A percentile compares a stretch with the other conserved stretches of the same genome.
Evolutionary conservation across 1,140 invertebrate species (phyloP).

Genomic region (Coenobita brevimanus): DNA sequence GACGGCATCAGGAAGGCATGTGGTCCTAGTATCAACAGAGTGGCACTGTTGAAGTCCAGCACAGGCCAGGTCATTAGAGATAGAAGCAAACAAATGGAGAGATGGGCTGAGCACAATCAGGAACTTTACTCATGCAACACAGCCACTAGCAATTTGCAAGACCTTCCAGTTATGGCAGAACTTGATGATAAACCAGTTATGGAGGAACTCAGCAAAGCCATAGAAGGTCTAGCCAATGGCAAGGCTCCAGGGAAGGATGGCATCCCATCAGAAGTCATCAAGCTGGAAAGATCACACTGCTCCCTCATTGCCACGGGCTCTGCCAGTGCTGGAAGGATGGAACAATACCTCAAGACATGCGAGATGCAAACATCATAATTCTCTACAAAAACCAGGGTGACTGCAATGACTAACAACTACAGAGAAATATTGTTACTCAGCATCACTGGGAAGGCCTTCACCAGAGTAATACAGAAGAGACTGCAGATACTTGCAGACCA

Average conservation of each 20-base stretch:
- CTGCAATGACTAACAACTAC: not conserved
- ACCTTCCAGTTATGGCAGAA: not conserved
- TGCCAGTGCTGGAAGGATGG: not conserved
- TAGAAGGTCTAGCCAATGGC: not conserved
- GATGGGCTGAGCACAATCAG: not conserved
- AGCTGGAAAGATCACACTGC: not conserved
- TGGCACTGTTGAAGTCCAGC: too few species aligned
- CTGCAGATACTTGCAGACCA: not conserved
- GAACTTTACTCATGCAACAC: not conserved
- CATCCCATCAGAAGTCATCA: not conserved
- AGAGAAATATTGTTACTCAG: not conserved
- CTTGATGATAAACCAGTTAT: not conserved
- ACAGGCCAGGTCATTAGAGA: too few species aligned
- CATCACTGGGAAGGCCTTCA: not conserved
- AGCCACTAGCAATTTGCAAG: not conserved
- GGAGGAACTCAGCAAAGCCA: not conserved
- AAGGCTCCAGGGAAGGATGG: conserved; percentile 11
- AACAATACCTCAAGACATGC: not conserved
- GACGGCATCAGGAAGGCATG: too few species aligned
- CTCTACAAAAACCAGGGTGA: too few species aligned
- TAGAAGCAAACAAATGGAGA: too few species aligned
- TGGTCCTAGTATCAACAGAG: too few species aligned
- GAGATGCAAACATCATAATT: not conserved
- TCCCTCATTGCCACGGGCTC: not conserved
- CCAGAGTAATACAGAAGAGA: not conserved